Base-by-base conservation (phyloP, 2,797 vertebrate species). In the Coranthus polyacanthus region DNA sequence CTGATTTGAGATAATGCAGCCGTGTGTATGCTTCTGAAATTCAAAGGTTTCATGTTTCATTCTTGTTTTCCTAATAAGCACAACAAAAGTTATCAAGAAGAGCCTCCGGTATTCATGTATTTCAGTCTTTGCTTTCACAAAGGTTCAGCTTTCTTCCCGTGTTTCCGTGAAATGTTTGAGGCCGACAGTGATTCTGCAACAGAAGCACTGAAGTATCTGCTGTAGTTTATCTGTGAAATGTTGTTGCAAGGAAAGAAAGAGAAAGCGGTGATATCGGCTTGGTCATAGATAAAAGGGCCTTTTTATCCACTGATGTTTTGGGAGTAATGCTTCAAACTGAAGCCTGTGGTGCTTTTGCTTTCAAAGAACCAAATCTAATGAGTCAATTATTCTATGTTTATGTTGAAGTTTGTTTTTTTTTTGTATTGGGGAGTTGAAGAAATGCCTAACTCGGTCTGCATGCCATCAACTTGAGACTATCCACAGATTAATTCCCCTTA, bases 191-290 rank as follows among this genome's bases (percentile, higher is more conserved):
- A 50, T 2, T 17, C 50, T 51, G 64, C 15, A 60, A 66, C 49
- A 55, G 73, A 72, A 65, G 52, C 21, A 7, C 36, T 55, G 18
- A 56, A 55, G 26, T 29, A 37, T 34, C 46, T 24, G 38, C 50
- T 26, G 6, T 24, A 55, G 73, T 76, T 83, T 78, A 68, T 87
- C 82, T 46, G 58, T 73, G 60, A 59, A 77, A 75, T 82, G 69
- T 54, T 75, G 50, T 58, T 72, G 34, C 50, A 52, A 37, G 58
- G 34, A 63, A 68, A 59, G 59, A 50, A 12, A 60, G 62, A 37
- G 69, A 56, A 58, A 68, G 58, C 15, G 26, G 16, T 73, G 79
- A 82, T 6, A 26, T 71, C 57, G 61, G 49, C 18, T 44, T 15
- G 66, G 67, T 37, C 22, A 7, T 22, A 72, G 79, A 89, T 83